Conservation (phyloP, 2,797 vertebrate species). For the Lycodopsis pacificus region DNA sequence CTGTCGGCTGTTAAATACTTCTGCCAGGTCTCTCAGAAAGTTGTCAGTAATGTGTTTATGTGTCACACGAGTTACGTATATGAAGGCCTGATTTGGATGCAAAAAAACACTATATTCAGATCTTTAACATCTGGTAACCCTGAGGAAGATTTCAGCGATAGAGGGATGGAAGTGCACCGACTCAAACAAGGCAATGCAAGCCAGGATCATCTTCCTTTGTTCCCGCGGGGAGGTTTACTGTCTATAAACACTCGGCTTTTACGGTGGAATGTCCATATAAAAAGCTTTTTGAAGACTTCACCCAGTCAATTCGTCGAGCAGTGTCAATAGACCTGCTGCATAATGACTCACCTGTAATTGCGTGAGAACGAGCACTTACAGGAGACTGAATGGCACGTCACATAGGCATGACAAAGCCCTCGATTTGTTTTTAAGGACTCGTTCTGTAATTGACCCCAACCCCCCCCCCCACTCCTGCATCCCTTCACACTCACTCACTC, state of each 20-base stretch:
- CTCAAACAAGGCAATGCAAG: conserved; percentile 58
- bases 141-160: conserved; percentile 17
- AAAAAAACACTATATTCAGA: not conserved
- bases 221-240: conserved; percentile 71
- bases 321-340: conserved; percentile 77
- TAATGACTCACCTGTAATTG: conserved; percentile 83
- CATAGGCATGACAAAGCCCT: conserved; percentile 80
- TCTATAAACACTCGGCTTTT: conserved; percentile 81
- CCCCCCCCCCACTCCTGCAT: not conserved
- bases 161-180: conserved; percentile 41
- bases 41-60: not conserved
- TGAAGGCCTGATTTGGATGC: conserved; percentile 11
- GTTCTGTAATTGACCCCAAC: conserved; percentile 63
- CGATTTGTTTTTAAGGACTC: conserved; percentile 69
- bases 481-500: conserved; percentile 8
- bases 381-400: conserved; percentile 74
- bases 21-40: not conserved
- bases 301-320: conserved; percentile 77
- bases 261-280: conserved; percentile 78
- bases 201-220: conserved; percentile 72
- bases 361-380: conserved; percentile 78
- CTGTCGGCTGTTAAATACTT: not conserved
- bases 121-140: conserved; percentile 33
- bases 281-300: conserved; percentile 83
- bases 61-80: conserved; percentile 22